phyloP scores from a whole-genome alignment of 1,140 invertebrate genomes.

The Pseudomyrmex pallidus region DNA sequence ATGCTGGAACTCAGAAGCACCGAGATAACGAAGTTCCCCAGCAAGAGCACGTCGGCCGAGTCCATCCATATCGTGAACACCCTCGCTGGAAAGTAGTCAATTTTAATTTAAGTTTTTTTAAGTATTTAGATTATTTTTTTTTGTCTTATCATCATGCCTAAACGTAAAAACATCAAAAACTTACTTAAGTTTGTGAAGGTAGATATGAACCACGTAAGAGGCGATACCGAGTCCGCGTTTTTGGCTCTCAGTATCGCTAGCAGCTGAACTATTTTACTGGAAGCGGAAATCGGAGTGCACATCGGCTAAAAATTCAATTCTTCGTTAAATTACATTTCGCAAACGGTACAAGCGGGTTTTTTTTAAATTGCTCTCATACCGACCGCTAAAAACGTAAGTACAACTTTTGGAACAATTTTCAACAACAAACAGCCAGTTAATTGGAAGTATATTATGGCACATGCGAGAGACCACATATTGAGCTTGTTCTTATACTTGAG shows the following conservation, averaged over 20 bases:
- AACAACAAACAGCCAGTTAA: conserved; percentile 84
- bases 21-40: conserved; percentile 84
- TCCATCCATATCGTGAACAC: conserved; percentile 85
- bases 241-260: conserved; percentile 87
- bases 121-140: too few species aligned
- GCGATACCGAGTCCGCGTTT: conserved; percentile 88
- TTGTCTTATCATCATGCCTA: too few species aligned
- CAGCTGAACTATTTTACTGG: conserved; percentile 89
- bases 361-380: conserved; percentile 77
- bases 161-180: conserved; percentile 70
- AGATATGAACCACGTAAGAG: conserved; percentile 90
- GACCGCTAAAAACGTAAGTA: conserved; percentile 88
- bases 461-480: conserved; percentile 80
- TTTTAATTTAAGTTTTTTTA: not conserved
- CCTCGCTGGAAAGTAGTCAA: conserved; percentile 77
- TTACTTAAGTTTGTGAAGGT: conserved; percentile 89
- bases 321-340: not conserved
- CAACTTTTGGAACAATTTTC: conserved; percentile 85
- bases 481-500: conserved; percentile 87
- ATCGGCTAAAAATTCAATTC: conserved; percentile 85
- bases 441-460: conserved; percentile 84
- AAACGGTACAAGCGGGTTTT: not conserved
- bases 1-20: conserved; percentile 82
- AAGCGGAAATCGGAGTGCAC: conserved; percentile 89
- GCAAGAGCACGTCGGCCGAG: conserved; percentile 83